These are phyloP conservation scores for Knipowitschia caucasica DNA, from an alignment of 2,797 vertebrate genomes.

Conservation along the genomic window DNA sequence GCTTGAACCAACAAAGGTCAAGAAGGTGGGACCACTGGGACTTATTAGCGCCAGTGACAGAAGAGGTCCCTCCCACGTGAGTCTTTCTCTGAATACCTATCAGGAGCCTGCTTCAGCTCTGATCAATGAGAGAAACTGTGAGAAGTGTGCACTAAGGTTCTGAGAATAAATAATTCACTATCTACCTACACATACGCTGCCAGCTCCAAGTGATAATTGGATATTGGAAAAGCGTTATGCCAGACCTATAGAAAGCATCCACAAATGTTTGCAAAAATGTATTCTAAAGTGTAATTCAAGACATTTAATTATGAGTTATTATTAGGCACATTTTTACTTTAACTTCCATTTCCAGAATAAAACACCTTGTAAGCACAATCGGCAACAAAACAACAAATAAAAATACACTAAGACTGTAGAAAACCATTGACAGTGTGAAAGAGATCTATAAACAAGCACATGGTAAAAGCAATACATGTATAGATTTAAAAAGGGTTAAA, in stretches of 20 bases:
- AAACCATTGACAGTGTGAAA: too few species aligned
- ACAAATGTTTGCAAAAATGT: not conserved
- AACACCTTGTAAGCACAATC: too few species aligned
- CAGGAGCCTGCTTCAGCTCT: slow-evolving; percentile 15
- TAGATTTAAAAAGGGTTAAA: slow-evolving; percentile 13
- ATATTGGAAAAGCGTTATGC: not conserved
- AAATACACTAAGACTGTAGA: too few species aligned
- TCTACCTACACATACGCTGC: not conserved
- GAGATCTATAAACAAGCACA: too few species aligned
- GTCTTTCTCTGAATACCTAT: slow-evolving; percentile 39
- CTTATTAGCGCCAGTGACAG: slow-evolving; percentile 37
- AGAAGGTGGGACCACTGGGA: slow-evolving; percentile 35
- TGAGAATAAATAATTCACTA: slow-evolving; percentile 5
- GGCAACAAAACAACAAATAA: too few species aligned
- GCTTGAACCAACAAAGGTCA: slow-evolving; percentile 38
- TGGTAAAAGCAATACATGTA: too few species aligned
- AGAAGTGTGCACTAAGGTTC: slow-evolving; percentile 8
- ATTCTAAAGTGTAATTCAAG: not conserved
- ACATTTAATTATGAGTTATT: too few species aligned
- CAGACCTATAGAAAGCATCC: not conserved
- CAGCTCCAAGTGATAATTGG: not conserved
- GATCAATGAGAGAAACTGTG: slow-evolving; percentile 33
- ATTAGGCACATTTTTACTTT: too few species aligned
- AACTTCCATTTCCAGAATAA: too few species aligned
- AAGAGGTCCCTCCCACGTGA: slow-evolving; percentile 12